phyloP scores from a whole-genome alignment of 2,888 invertebrate genomes.

The Melanostoma scalare region DNA sequence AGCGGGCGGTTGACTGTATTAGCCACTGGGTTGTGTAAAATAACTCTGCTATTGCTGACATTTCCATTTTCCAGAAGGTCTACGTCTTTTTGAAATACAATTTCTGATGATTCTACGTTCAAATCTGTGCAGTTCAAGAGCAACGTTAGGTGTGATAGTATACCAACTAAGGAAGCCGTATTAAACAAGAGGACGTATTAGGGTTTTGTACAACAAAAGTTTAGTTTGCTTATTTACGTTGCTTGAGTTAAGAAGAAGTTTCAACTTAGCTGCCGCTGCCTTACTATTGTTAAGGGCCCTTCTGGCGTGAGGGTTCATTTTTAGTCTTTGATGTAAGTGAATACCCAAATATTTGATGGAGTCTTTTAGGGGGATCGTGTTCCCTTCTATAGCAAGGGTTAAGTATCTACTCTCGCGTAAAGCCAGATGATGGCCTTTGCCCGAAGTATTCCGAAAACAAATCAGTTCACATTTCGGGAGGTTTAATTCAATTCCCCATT shows the following conservation, averaged over 20 bases:
- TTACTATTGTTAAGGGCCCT: neutral
- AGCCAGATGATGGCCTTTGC: neutral
- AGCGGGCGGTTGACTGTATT: no score
- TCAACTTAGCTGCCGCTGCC: neutral
- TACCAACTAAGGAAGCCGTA: constrained; percentile 19
- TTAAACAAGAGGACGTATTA: no score
- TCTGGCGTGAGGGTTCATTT: no score
- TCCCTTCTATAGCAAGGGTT: no score
- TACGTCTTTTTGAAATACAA: neutral
- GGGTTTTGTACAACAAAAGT: constrained; percentile 16
- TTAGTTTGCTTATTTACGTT: constrained; percentile 4
- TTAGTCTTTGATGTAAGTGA: neutral
- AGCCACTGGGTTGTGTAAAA: no score
- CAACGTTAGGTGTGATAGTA: constrained; percentile 1
- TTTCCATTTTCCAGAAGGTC: neutral
- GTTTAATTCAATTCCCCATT: no score
- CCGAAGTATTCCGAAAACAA: neutral
- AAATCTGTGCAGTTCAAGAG: constrained; percentile 3
- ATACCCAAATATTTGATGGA: neutral
- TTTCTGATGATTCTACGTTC: constrained; percentile 6
- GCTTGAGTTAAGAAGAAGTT: neutral
- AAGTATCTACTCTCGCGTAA: no score
- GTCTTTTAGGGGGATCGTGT: no score
- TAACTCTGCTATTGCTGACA: no score
- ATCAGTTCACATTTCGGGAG: neutral